These are phyloP conservation scores for Onychomys torridus DNA, from an alignment of 2,797 vertebrate genomes.

Conservation along the genomic window DNA sequence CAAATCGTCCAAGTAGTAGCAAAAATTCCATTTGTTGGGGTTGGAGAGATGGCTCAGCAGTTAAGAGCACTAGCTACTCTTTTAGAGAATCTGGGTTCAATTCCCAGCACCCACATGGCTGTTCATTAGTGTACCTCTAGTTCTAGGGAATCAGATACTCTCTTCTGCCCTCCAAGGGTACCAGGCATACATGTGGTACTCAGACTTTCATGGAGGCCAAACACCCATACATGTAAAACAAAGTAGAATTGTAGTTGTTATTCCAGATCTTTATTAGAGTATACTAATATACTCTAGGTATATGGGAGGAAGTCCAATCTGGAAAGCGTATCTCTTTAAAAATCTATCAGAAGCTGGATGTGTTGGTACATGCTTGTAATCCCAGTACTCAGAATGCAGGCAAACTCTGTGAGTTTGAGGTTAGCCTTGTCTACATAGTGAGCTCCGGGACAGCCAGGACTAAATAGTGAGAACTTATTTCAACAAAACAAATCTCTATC, in stretches of 20 bases:
- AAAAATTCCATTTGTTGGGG: neutral
- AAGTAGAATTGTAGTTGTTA: neutral
- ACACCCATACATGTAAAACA: neutral
- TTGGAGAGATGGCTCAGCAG: neutral
- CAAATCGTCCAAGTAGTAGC: neutral
- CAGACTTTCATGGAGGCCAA: neutral
- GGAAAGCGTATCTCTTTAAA: neutral
- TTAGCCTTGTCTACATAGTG: too few species aligned
- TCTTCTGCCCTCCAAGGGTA: neutral
- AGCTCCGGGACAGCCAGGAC: too few species aligned
- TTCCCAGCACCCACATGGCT: neutral
- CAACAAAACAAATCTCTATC: too few species aligned
- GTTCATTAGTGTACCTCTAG: neutral
- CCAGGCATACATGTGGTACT: neutral
- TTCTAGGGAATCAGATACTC: neutral
- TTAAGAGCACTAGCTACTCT: neutral
- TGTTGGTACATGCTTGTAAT: too few species aligned
- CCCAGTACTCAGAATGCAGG: too few species aligned
- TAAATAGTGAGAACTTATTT: too few species aligned
- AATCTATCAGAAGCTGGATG: neutral
- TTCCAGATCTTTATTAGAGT: neutral
- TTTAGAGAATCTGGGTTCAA: neutral
- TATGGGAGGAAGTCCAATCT: neutral
- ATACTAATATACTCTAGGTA: too few species aligned
- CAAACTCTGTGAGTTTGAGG: too few species aligned